phyloP scores from a whole-genome alignment of 2,113 vertebrate genomes.

The Periophthalmus modestus region DNA sequence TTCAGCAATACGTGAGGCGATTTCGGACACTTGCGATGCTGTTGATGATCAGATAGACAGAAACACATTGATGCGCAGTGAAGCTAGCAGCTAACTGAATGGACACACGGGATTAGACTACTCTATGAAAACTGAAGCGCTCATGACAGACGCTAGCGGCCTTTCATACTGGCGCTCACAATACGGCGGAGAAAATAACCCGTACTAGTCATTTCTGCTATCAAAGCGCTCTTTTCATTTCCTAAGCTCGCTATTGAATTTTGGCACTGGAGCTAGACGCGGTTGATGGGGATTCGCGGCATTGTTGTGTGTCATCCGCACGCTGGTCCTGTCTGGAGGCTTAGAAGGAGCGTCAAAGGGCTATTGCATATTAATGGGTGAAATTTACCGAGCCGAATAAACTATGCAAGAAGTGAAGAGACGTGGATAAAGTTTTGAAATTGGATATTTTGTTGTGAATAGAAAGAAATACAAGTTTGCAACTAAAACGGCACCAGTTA shows the following conservation, averaged over 20 bases:
- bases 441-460: not conserved
- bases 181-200: constrained; percentile 46
- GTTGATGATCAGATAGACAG: constrained; percentile 63
- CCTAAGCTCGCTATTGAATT: constrained; percentile 68
- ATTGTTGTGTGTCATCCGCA: constrained; percentile 54
- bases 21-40: constrained; percentile 53
- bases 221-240: constrained; percentile 72
- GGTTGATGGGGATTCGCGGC: constrained; percentile 53
- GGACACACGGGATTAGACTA: constrained; percentile 61
- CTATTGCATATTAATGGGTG: constrained; percentile 52
- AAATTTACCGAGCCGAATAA: not conserved
- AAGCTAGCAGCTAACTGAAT: constrained; percentile 42
- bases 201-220: constrained; percentile 67
- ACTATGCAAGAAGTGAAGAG: not conserved
- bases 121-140: constrained; percentile 65
- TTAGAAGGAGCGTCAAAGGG: constrained; percentile 67
- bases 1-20: constrained; percentile 46
- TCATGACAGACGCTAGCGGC: constrained; percentile 59
- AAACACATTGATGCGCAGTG: constrained; percentile 58
- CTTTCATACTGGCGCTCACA: constrained; percentile 61
- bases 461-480: not conserved
- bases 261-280: constrained; percentile 62
- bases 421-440: not conserved
- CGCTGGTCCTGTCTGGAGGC: constrained; percentile 43
- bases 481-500: no score